A percentile compares a stretch with the other conserved stretches of the same genome.
These are phyloP conservation scores for Pristionchus japonicus DNA, from an alignment of 2,888 invertebrate species.

Conservation along the genomic window DNA sequence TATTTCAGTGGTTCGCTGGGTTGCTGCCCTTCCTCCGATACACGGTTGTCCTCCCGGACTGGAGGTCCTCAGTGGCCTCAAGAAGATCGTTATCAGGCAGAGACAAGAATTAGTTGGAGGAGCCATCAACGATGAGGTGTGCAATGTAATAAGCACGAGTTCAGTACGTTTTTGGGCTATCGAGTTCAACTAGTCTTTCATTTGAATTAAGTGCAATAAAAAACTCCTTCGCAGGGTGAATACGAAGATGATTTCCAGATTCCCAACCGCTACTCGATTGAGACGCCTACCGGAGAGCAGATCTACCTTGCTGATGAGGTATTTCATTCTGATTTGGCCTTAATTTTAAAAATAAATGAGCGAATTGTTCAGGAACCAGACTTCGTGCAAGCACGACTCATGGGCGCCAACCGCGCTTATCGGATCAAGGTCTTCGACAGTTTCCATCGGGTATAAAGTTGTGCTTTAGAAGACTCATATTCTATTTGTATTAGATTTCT, in stretches of 20 bases:
- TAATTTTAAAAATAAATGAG: neutral
- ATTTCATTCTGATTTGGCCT: neutral
- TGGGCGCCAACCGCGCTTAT: neutral
- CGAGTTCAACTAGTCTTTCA: neutral
- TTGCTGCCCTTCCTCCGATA: neutral
- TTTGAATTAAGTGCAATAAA: no score
- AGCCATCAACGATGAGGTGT: no score
- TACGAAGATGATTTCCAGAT: neutral
- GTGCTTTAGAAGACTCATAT: no score
- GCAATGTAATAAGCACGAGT: neutral
- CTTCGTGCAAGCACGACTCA: neutral
- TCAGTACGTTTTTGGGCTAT: no score
- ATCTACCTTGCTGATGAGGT: neutral
- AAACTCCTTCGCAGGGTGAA: no score
- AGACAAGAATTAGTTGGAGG: no score
- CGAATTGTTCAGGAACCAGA: neutral
- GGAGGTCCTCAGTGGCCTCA: neutral
- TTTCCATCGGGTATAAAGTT: neutral
- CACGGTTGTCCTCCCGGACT: neutral
- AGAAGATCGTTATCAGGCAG: neutral
- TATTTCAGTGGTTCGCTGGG: neutral
- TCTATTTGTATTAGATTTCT: neutral
- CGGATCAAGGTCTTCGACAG: neutral
- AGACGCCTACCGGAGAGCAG: neutral
- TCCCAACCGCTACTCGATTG: neutral